These are phyloP conservation scores for Apodemus speciosus DNA, from an alignment of 2,113 vertebrate species.

Conservation along the genomic window DNA sequence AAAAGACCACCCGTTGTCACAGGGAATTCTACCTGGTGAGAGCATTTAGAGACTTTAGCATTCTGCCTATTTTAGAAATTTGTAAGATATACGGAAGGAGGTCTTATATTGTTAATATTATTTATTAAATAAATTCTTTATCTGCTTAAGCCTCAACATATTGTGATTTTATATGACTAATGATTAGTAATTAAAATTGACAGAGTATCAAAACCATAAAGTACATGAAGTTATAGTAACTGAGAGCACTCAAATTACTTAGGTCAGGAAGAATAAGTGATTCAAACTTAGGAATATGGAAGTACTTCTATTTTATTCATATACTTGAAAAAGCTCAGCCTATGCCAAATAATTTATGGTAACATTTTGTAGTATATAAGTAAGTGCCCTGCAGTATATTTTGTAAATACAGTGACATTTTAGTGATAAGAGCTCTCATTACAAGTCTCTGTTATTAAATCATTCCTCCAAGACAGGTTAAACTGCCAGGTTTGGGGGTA, in stretches of 20 bases:
- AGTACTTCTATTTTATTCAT: conserved; percentile 60
- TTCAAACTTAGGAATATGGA: conserved; percentile 29
- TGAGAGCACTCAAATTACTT: conserved; percentile 25
- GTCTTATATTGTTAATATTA: background rate
- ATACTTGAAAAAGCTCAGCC: conserved; percentile 48
- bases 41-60: background rate
- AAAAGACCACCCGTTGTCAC: background rate
- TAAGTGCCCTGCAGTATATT: conserved; percentile 77
- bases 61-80: background rate
- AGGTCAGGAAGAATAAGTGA: conserved; percentile 41
- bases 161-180: conserved; percentile 19
- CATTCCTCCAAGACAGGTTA: conserved; percentile 74
- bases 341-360: conserved; percentile 69
- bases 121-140: conserved; percentile 1
- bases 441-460: conserved; percentile 79
- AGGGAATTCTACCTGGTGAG: background rate
- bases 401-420: conserved; percentile 80
- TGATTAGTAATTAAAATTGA: background rate
- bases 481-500: conserved; percentile 75
- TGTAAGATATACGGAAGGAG: background rate
- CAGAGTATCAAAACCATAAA: background rate
- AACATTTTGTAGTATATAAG: conserved; percentile 71
- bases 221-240: conserved; percentile 4
- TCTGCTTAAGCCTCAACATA: background rate
- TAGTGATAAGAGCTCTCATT: conserved; percentile 76